Conservation (phyloP, 2,888 invertebrate genomes). For the Sepioteuthis lessoniana region DNA sequence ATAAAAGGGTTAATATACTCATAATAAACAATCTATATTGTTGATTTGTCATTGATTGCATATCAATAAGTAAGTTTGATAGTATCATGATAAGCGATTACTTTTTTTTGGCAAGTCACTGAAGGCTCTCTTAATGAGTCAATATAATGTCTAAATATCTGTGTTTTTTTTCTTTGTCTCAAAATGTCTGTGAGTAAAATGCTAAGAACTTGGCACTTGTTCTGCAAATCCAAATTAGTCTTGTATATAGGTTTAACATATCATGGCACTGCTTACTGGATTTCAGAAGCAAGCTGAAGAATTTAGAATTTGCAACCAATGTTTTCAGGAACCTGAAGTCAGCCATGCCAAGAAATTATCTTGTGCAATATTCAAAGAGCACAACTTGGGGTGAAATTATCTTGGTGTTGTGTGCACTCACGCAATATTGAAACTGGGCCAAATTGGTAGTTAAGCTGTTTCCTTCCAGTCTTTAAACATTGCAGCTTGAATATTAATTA, state of each 20-base stretch:
- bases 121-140: not conserved
- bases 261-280: not conserved
- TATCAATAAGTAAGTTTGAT: not conserved
- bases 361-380: not conserved
- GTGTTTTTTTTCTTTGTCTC: not conserved
- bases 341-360: not conserved
- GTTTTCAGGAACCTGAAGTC: not conserved
- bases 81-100: not conserved
- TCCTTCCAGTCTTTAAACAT: too few relatives aligned
- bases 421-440: too few relatives aligned
- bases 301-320: not conserved
- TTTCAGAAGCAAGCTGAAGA: not conserved
- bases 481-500: too few relatives aligned
- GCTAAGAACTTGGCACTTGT: not conserved
- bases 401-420: too few relatives aligned
- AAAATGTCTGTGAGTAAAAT: not conserved
- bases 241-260: not conserved
- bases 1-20: too few relatives aligned
- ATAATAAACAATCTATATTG: too few relatives aligned
- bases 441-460: too few relatives aligned
- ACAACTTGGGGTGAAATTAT: not conserved
- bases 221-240: not conserved
- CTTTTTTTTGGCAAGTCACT: not conserved
- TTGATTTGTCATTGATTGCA: too few relatives aligned
- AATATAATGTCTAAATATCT: not conserved